Percentiles rank a stretch among this genome's conserved stretches.
These are phyloP conservation scores for Lerema accius DNA, from an alignment of 1,140 invertebrate species.

Conservation along the genomic window DNA sequence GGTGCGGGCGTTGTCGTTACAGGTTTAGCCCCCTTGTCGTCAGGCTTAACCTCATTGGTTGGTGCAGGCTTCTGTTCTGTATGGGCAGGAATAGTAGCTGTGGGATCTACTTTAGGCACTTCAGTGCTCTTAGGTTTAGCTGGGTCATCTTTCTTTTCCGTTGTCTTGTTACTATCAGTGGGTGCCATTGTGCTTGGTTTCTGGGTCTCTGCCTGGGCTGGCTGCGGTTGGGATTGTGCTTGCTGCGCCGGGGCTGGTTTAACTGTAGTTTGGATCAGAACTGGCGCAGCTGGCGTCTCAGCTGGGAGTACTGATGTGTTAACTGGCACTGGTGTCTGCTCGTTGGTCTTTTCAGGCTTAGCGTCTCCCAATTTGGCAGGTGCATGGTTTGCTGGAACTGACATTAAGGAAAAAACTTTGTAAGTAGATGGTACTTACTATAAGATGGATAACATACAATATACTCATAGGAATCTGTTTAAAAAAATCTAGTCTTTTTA, in stretches of 20 bases:
- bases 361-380: constrained; percentile 13
- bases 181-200: constrained; percentile 17
- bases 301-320: constrained; percentile 6
- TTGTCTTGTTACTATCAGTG: constrained; percentile 18
- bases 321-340: constrained; percentile 18
- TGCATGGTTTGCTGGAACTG: background rate
- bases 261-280: background rate
- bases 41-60: constrained; percentile 28
- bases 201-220: background rate
- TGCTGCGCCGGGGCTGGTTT: too few relatives aligned
- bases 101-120: constrained; percentile 18
- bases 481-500: too few relatives aligned
- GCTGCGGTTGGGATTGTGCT: constrained; percentile 16
- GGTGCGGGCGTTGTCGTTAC: constrained; percentile 10
- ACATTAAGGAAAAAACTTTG: too few relatives aligned
- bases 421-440: too few relatives aligned
- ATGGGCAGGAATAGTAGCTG: constrained; percentile 1
- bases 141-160: constrained; percentile 25
- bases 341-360: constrained; percentile 27
- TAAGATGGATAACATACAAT: too few relatives aligned
- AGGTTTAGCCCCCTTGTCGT: constrained; percentile 39
- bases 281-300: background rate
- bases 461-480: too few relatives aligned
- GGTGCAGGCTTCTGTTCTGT: constrained; percentile 27
- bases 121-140: constrained; percentile 24